These are phyloP conservation scores for Xanthorhoe spadicearia DNA, from an alignment of 2,888 invertebrate species.

Conservation along the genomic window DNA sequence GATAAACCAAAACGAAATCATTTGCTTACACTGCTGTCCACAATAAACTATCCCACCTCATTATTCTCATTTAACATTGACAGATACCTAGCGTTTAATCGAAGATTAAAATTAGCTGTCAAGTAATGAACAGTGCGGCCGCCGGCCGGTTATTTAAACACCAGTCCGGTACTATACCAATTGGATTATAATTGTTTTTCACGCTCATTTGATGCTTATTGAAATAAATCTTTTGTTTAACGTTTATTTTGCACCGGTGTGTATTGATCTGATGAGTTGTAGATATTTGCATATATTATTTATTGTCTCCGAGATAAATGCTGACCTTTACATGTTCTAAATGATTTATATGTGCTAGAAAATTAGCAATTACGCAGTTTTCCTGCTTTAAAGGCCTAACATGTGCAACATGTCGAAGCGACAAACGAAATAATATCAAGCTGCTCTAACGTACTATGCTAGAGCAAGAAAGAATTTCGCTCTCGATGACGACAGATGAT, in stretches of 20 bases:
- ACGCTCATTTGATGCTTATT: conserved; percentile 78
- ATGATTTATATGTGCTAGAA: too few species aligned
- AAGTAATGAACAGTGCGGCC: conserved; percentile 64
- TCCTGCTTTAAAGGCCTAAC: too few species aligned
- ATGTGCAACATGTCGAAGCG: too few species aligned
- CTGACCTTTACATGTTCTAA: background rate
- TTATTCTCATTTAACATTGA: conserved; percentile 66
- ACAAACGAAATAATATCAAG: too few species aligned
- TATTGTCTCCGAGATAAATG: background rate
- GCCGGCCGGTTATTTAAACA: conserved; percentile 68
- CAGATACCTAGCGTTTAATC: conserved; percentile 73
- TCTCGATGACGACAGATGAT: too few species aligned
- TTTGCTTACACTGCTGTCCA: conserved; percentile 43
- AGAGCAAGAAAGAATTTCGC: too few species aligned
- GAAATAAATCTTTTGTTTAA: conserved; percentile 76
- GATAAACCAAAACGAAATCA: conserved; percentile 28
- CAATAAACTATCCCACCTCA: conserved; percentile 52
- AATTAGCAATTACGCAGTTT: too few species aligned
- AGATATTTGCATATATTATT: background rate
- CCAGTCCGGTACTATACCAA: conserved; percentile 63
- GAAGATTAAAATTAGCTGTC: conserved; percentile 81
- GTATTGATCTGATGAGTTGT: conserved; percentile 51
- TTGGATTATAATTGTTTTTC: conserved; percentile 81
- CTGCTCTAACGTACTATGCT: too few species aligned
- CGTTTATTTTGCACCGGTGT: conserved; percentile 59